These are phyloP conservation scores for Altica lythri DNA, from an alignment of 2,888 invertebrate species.

Conservation along the genomic window DNA sequence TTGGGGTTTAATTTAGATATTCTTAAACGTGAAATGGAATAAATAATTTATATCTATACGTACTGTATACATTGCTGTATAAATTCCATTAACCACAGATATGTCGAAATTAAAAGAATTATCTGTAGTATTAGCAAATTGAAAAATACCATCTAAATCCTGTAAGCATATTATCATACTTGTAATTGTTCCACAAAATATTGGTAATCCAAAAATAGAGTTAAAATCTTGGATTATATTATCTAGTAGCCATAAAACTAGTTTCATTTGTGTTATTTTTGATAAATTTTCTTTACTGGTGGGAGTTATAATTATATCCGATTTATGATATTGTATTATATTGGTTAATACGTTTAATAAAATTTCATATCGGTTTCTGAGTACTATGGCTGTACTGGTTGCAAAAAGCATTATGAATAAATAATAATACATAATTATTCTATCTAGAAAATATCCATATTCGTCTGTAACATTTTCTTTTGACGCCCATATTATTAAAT, in stretches of 20 bases:
- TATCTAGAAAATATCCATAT: constrained; percentile 31
- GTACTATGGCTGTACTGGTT: constrained; percentile 10
- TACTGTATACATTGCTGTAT: constrained; percentile 27
- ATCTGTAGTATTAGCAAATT: constrained; percentile 21
- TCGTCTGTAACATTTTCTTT: constrained; percentile 14
- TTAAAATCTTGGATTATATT: constrained; percentile 19
- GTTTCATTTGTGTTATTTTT: constrained; percentile 21
- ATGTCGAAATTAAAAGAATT: constrained; percentile 21
- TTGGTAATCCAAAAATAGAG: constrained; percentile 25
- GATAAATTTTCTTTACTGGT: constrained; percentile 8
- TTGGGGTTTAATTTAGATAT: neutral
- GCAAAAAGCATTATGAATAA: constrained; percentile 22
- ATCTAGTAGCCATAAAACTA: constrained; percentile 19
- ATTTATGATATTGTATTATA: constrained; percentile 1
- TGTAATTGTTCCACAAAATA: constrained; percentile 26
- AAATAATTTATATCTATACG: constrained; percentile 9
- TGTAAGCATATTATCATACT: constrained; percentile 24
- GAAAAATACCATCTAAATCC: constrained; percentile 26
- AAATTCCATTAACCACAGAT: constrained; percentile 20
- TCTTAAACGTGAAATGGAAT: neutral
- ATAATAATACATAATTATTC: constrained; percentile 31
- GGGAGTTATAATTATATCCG: constrained; percentile 16
- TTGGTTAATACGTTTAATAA: constrained; percentile 13
- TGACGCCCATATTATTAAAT: constrained; percentile 20
- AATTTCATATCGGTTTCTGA: constrained; percentile 23